These are phyloP conservation scores for Drosophila quadrilineata DNA, from an alignment of 1,140 invertebrate genomes.

Conservation along the genomic window DNA sequence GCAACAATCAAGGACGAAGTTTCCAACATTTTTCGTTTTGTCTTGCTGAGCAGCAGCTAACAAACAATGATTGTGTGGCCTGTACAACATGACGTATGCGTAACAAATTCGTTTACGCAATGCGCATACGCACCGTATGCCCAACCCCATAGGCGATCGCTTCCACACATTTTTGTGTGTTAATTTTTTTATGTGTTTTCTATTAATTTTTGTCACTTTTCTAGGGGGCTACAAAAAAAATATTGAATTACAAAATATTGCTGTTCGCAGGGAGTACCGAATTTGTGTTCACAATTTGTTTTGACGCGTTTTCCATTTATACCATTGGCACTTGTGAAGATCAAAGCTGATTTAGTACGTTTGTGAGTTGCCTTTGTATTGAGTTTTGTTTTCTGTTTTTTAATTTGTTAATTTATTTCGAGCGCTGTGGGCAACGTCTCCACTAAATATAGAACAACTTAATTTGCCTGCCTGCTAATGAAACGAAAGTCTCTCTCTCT, in stretches of 20 bases:
- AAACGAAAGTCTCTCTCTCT: too few species aligned
- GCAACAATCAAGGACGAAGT: slow-evolving; percentile 35
- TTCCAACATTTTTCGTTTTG: neutral
- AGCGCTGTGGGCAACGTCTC: slow-evolving; percentile 6
- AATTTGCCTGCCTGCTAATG: slow-evolving; percentile 75
- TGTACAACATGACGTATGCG: slow-evolving; percentile 28
- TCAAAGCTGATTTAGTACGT: slow-evolving; percentile 57
- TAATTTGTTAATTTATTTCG: slow-evolving; percentile 74
- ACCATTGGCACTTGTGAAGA: slow-evolving; percentile 36
- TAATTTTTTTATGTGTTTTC: slow-evolving; percentile 70
- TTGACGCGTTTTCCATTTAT: slow-evolving; percentile 62
- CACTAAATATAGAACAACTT: slow-evolving; percentile 71
- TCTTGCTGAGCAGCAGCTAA: neutral
- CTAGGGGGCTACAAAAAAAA: slow-evolving; percentile 3
- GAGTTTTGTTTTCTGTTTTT: slow-evolving; percentile 33
- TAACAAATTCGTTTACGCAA: slow-evolving; percentile 36
- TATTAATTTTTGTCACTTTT: slow-evolving; percentile 72
- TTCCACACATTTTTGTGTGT: slow-evolving; percentile 22
- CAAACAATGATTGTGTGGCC: slow-evolving; percentile 13
- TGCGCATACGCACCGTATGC: slow-evolving; percentile 63
- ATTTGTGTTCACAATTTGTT: slow-evolving; percentile 58
- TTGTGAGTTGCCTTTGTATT: slow-evolving; percentile 22
- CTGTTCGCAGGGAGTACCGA: slow-evolving; percentile 28
- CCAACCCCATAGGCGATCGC: neutral
- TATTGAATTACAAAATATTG: slow-evolving; percentile 70